phyloP scores from a whole-genome alignment of 2,113 vertebrate species.

The Alligator sinensis region DNA sequence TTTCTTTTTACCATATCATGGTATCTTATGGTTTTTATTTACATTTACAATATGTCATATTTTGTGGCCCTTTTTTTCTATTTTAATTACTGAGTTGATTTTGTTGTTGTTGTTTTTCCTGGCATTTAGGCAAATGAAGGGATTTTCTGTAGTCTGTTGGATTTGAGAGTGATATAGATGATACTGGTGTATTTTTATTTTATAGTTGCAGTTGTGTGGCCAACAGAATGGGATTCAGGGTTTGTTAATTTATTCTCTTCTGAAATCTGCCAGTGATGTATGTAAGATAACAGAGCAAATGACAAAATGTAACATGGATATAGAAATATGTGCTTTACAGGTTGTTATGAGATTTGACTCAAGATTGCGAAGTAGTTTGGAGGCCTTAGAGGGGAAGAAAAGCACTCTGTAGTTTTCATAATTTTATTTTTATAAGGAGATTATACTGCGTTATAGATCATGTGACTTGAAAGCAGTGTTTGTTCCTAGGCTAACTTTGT shows the following conservation, averaged over 20 bases:
- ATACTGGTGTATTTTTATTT: not conserved
- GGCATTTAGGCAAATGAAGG: not conserved
- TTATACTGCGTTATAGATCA: slow-evolving; percentile 8
- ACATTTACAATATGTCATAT: not conserved
- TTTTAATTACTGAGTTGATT: not conserved
- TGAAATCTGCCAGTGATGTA: not conserved
- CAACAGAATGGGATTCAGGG: not conserved
- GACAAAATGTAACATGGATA: not conserved
- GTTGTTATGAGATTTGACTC: not conserved
- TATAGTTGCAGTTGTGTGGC: not conserved
- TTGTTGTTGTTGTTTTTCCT: not conserved
- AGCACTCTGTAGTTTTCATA: not conserved
- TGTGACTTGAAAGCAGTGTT: not conserved
- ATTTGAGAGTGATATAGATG: not conserved
- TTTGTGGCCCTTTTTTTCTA: not conserved
- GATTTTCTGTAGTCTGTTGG: not conserved
- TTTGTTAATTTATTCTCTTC: not conserved
- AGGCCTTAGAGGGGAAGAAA: not conserved
- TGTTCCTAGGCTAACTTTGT: slow-evolving; percentile 52
- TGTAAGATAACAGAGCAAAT: slow-evolving; percentile 1
- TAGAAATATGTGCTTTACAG: not conserved
- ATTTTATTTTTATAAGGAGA: slow-evolving; percentile 11
- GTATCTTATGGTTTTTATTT: not conserved
- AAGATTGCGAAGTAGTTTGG: not conserved
- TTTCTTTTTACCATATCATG: not conserved